A percentile compares a stretch with the other conserved stretches of the same genome.
Evolutionary conservation across 2,888 invertebrate species (phyloP).

Genomic region (Plagodis pulveraria): DNA sequence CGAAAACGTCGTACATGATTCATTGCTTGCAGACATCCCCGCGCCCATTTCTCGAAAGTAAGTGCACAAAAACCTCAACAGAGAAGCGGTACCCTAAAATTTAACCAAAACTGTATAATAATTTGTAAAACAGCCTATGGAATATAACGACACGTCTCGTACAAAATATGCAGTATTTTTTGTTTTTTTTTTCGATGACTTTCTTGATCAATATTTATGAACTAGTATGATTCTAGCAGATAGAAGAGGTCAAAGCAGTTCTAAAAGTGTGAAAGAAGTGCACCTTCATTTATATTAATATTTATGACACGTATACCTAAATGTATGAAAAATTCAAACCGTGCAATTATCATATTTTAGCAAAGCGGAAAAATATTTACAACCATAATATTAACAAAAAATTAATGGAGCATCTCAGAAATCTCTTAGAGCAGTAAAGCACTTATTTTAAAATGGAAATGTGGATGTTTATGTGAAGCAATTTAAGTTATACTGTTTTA

Average conservation of each 20-base stretch:
- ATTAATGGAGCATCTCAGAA: constrained; percentile 41
- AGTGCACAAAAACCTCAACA: constrained; percentile 8
- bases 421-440: constrained; percentile 44
- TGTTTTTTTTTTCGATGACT: too few relatives aligned
- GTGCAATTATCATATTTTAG: constrained; percentile 22
- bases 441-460: constrained; percentile 42
- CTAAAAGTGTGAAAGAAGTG: too few relatives aligned
- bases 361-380: constrained; percentile 21
- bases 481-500: constrained; percentile 43
- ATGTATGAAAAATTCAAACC: neutral
- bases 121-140: neutral
- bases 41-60: constrained; percentile 41
- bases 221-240: too few relatives aligned
- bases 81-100: constrained; percentile 1
- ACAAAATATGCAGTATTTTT: too few relatives aligned
- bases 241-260: too few relatives aligned
- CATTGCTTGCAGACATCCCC: constrained; percentile 64
- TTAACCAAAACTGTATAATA: constrained; percentile 9
- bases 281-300: neutral
- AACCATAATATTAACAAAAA: constrained; percentile 39
- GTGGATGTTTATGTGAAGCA: constrained; percentile 43
- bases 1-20: constrained; percentile 66
- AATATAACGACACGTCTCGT: too few relatives aligned
- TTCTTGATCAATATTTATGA: too few relatives aligned
- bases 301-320: neutral